Evolutionary conservation across 2,113 vertebrate species (phyloP).

Genomic region (Nannospalax galili): DNA sequence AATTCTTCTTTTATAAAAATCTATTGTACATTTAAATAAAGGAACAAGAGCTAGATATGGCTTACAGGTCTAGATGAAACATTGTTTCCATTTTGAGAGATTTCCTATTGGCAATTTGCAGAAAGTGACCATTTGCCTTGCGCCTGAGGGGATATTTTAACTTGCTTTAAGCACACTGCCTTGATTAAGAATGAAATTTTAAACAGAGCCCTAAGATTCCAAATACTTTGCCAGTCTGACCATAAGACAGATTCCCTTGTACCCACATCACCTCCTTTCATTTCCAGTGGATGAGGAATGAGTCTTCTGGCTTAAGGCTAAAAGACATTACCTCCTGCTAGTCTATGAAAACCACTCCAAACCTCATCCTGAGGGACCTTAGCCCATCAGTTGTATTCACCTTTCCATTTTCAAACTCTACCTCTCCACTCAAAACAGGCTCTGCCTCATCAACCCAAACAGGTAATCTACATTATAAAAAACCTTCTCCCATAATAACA

Average conservation of each 20-base stretch:
- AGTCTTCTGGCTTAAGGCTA: not conserved
- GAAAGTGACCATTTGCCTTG: constrained; percentile 24
- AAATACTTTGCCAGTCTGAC: constrained; percentile 3
- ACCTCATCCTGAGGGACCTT: no score
- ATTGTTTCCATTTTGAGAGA: constrained; percentile 55
- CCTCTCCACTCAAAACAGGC: not conserved
- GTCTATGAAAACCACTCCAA: not conserved
- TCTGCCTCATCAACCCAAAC: not conserved
- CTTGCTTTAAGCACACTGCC: not conserved
- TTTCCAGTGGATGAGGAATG: not conserved
- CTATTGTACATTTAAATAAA: constrained; percentile 57
- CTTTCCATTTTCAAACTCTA: not conserved
- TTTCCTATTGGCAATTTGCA: constrained; percentile 5
- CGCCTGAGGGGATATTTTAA: not conserved
- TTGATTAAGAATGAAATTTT: constrained; percentile 20
- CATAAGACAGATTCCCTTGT: no score
- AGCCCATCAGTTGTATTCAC: not conserved
- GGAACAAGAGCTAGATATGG: constrained; percentile 37
- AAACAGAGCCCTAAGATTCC: not conserved
- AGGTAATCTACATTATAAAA: not conserved
- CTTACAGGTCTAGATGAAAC: not conserved
- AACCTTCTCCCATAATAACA: not conserved
- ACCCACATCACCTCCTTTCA: no score
- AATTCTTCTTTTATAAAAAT: constrained; percentile 50
- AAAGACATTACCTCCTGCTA: not conserved